Evolutionary conservation across 2,888 invertebrate genomes (phyloP), one percentile per base, ranked within the genome.

Genomic region (Masnerella sp.): DNA sequence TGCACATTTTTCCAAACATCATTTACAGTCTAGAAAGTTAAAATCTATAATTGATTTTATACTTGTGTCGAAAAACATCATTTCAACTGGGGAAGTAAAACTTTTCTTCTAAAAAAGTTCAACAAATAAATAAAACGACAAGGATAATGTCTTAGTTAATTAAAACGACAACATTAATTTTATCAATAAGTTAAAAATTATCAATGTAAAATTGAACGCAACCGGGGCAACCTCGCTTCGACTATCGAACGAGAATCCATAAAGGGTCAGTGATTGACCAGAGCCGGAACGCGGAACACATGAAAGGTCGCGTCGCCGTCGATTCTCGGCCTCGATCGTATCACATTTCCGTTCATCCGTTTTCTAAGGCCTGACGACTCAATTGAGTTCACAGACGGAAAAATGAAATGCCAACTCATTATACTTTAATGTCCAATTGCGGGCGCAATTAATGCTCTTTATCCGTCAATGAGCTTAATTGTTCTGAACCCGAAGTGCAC

Each of bases 251-350:
- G 42, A 7, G 34, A 56, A 42, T 56, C 65, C 47, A 59, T 59
- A 68, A 68, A 56, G 58, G 62, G 54, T 18, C 51, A 51, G 30
- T 38, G 30, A 34, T 18, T 49, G 30, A 49, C 45, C 34, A 47
- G 47, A 32, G 43, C 14, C 45, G 42, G 40, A 58, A 71, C 43
- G 47, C 61, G 71, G 71, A 71, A 71, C 64, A 25, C 18, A 32
- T 2, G 28, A 72, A 65, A 72, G 72, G 65, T 56, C 51, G 30
- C 42, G 43, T 11, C n/a, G 15, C 17, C 15, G 15, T 32, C 43
- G 25, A 49, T 22, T 32, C 40, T 25, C 42, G 49, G 22, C 69
- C 69, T 70, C 56, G 62, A 38, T 32, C 5, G 14, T 62, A 32
- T 47, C 54, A 12, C 49, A 34, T 42, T 38, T 67, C 56, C 67